These are phyloP conservation scores for Macrotus californicus DNA, from an alignment of 2,113 vertebrate species.

Conservation along the genomic window DNA sequence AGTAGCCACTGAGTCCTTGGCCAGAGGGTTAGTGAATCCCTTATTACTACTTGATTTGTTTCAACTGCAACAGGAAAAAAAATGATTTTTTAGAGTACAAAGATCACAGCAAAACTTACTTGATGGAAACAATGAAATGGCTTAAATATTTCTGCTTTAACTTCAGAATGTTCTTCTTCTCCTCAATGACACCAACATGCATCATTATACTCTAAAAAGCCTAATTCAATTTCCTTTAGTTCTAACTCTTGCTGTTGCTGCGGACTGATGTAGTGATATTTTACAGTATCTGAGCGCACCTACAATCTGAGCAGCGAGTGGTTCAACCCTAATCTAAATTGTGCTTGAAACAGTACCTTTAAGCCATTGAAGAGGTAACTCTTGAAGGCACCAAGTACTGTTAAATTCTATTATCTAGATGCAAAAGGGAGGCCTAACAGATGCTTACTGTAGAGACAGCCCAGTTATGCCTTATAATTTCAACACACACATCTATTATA, in stretches of 20 bases:
- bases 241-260: neutral
- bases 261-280: neutral
- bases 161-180: slow-evolving; percentile 18
- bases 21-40: neutral
- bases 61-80: slow-evolving; percentile 7
- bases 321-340: neutral
- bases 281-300: neutral
- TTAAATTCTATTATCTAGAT: slow-evolving; percentile 6
- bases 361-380: slow-evolving; percentile 27
- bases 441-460: neutral
- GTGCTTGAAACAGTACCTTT: slow-evolving; percentile 42
- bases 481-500: neutral
- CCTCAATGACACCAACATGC: neutral
- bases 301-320: neutral
- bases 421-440: neutral
- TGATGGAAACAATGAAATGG: neutral
- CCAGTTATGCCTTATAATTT: slow-evolving; percentile 17
- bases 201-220: neutral
- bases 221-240: slow-evolving; percentile 33
- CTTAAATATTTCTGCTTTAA: slow-evolving; percentile 26
- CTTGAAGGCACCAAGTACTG: slow-evolving; percentile 20
- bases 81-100: slow-evolving; percentile 2
- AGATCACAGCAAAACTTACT: neutral
- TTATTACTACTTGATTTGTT: slow-evolving; percentile 20
- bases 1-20: neutral